Base-by-base conservation (phyloP, 2,888 invertebrate genomes). In the Drosophila ezoana region DNA sequence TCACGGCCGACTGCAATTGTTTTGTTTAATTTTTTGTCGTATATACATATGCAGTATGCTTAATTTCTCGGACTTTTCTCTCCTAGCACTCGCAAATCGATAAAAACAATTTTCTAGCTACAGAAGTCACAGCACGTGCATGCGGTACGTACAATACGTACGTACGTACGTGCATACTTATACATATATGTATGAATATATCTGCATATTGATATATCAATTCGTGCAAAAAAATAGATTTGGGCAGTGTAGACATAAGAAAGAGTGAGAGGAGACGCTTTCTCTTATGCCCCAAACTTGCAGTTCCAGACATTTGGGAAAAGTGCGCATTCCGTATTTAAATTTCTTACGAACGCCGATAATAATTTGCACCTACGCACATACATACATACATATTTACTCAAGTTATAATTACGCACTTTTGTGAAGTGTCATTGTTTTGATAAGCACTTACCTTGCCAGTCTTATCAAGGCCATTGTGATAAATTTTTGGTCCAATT, bases 391-490 rank as follows among this genome's bases (percentile, higher is more conserved):
- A 14, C 11, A 20, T 10, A 0, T 4, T 13, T 13, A 35, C 8
- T 28, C 35, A 35, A 10, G 35, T 4, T 16, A 43, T 28, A 14
- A 28, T n/a, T 49, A 10, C 11, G n/a, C 49, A 41, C 9, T 37
- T 14, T 0, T 23, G 23, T n/a, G n/a, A 32, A 18, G 4, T 14
- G 8, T 8, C 8, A 2, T 18, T 51, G 10, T 35, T 33, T 40
- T 16, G 13, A 14, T 53, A 13, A 37, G 18, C 48, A 88, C 91
- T 90, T 62, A 90, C 90, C 90, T 91, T 74, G 91, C 90, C 76
- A 90, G 85, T 90, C 81, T 91, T 79, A 89, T 83, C 72, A 90
- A 79, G 63, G 91, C 90, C 90, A 90, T 90, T 77, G 44, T 79
- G 71, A 57, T 71, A 38, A 45, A 38, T 47, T 45, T 56, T 57